Evolutionary conservation across 2,888 invertebrate species (phyloP).

Genomic region (Ctenicera cuprea): DNA sequence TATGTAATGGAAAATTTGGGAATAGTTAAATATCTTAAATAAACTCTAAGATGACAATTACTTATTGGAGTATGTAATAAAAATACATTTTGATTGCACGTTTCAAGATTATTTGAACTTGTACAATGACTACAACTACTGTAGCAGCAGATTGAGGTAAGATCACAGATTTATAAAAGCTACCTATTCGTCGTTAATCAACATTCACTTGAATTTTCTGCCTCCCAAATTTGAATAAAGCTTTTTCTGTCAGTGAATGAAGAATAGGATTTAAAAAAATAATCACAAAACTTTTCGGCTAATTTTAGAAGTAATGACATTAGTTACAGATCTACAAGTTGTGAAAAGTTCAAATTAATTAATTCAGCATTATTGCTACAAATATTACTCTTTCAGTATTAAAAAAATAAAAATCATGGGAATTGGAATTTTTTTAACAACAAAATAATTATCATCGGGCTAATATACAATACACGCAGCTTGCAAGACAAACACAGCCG

Average conservation of each 20-base stretch:
- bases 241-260: not conserved
- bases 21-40: conserved; percentile 36
- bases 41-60: conserved; percentile 36
- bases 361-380: conserved; percentile 31
- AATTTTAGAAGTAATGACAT: no score
- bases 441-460: not conserved
- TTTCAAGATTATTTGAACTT: conserved; percentile 60
- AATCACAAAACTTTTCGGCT: conserved; percentile 2
- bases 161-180: conserved; percentile 65
- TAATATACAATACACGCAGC: not conserved
- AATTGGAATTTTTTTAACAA: not conserved
- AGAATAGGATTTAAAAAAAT: not conserved
- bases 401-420: no score
- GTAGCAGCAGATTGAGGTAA: conserved; percentile 67
- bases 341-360: not conserved
- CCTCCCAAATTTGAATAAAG: conserved; percentile 1
- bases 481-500: no score
- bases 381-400: no score
- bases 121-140: conserved; percentile 63
- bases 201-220: conserved; percentile 29
- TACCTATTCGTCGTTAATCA: conserved; percentile 38
- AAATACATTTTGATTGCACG: conserved; percentile 65
- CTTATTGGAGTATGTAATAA: conserved; percentile 57
- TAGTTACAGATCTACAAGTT: conserved; percentile 6
- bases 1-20: conserved; percentile 38